Conservation (phyloP, 2,888 invertebrate genomes). For the Lottia scabra region DNA sequence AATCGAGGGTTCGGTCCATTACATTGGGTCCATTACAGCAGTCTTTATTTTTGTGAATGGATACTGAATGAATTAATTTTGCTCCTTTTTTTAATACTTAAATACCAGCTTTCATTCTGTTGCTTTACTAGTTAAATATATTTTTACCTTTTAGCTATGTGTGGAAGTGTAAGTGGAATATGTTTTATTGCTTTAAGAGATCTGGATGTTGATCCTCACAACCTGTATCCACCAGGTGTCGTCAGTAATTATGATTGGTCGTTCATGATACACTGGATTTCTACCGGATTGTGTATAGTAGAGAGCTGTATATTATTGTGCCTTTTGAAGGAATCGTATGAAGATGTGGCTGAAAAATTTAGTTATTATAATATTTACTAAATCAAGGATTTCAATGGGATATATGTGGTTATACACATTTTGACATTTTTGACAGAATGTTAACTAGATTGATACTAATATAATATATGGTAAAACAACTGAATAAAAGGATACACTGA, state of each 20-base stretch:
- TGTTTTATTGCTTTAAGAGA: conserved; percentile 56
- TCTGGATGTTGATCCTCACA: conserved; percentile 37
- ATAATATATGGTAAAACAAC: too few relatives aligned
- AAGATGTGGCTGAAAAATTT: conserved; percentile 38
- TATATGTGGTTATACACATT: too few relatives aligned
- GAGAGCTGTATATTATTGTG: conserved; percentile 49
- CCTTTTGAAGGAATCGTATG: conserved; percentile 46
- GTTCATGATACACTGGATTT: conserved; percentile 54
- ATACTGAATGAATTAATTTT: too few relatives aligned
- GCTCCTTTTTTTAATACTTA: too few relatives aligned
- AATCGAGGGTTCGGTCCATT: too few relatives aligned
- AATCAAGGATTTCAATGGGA: neutral
- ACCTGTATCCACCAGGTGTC: conserved; percentile 31
- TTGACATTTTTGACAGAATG: too few relatives aligned
- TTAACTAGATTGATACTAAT: too few relatives aligned
- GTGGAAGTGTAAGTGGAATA: conserved; percentile 51
- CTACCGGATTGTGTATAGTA: conserved; percentile 43
- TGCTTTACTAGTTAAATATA: neutral
- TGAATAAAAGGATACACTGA: too few relatives aligned
- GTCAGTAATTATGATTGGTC: conserved; percentile 46
- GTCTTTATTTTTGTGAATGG: too few relatives aligned
- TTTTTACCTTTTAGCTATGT: conserved; percentile 44
- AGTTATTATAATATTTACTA: neutral
- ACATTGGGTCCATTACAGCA: too few relatives aligned
- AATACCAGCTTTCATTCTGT: too few relatives aligned